These are phyloP conservation scores for Barbus barbus DNA, from an alignment of 2,113 vertebrate species.

Conservation along the genomic window DNA sequence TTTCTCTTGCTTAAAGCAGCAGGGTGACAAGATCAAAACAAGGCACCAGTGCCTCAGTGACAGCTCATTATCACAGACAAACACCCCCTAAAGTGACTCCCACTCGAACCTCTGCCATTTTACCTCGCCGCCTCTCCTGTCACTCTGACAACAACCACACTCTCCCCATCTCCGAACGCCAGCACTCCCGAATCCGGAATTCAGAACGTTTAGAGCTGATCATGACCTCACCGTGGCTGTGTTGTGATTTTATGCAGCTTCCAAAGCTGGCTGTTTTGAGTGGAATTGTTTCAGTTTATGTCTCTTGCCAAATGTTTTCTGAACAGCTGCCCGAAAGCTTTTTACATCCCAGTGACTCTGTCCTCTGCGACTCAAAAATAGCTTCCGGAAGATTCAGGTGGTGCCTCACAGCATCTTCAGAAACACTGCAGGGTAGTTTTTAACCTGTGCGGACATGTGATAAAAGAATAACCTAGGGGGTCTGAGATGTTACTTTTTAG, in stretches of 20 bases:
- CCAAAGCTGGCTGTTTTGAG: constrained; percentile 35
- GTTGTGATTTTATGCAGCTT: constrained; percentile 9
- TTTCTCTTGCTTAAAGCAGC: constrained; percentile 37
- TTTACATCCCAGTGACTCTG: constrained; percentile 18
- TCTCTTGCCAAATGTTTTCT: constrained; percentile 19
- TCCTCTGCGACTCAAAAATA: constrained; percentile 28
- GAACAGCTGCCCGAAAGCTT: constrained; percentile 3
- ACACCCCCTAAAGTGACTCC: constrained; percentile 49
- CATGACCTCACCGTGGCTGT: constrained; percentile 16
- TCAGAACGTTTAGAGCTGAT: constrained; percentile 3
- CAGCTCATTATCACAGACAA: constrained; percentile 58
- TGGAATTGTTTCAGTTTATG: constrained; percentile 41
- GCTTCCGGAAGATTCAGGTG: constrained; percentile 17
- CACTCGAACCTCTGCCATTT: constrained; percentile 43
- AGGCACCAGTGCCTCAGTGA: constrained; percentile 30
- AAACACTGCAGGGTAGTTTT: neutral
- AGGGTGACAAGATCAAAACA: constrained; percentile 51
- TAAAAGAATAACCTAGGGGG: neutral
- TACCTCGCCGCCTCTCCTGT: constrained; percentile 4
- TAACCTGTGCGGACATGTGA: neutral
- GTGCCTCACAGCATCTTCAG: constrained; percentile 7
- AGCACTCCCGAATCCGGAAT: neutral
- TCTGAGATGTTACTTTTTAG: neutral
- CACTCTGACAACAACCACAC: constrained; percentile 8
- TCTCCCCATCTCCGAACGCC: neutral